Evolutionary conservation across 2,888 invertebrate genomes (phyloP), one percentile per base, ranked within the genome.

Genomic region (Drosophila antonietae): DNA sequence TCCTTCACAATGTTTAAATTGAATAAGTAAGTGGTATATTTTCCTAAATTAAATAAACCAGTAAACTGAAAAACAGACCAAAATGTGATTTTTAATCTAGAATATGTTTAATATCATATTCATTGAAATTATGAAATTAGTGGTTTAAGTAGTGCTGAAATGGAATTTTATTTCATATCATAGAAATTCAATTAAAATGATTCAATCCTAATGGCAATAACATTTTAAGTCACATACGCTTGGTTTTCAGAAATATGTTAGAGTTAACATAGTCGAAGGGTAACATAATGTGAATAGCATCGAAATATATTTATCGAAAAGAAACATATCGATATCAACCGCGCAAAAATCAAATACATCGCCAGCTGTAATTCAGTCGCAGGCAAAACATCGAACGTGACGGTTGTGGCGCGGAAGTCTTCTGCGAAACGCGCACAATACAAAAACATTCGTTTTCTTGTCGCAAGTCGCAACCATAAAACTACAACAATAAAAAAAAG

Each of bases 41-140:
- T 76, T 65, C 28, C 62, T 28, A 62, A 73, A 65, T 12, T 65
- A 1, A 76, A 69, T 76, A 76, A 73, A 76, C 14, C 18, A 44
- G 28, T 20, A 18, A 41, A 65, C 14, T 52, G 15, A 7, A 43
- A 51, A 33, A 14, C 41, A 51, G 41, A 35, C 1, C 7, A 14
- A 41, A 4, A 8, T 41, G 14, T 6, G 23, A n/a, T 62, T 72
- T 71, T 7, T 4, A 39, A 28, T 20, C 12, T n/a, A n/a, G 28
- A 28, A 37, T 8, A 35, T 14, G 15, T 46, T 23, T 8, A 47
- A 28, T 28, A 28, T 7, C 2, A 41, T 41, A 41, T 41, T 15
- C 0, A 37, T 39, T 39, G 0, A 39, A n/a, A 7, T 7, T 39
- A 4, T 15, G 15, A n/a, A 8, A 1, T 41, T 2, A 8, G n/a